phyloP scores from a whole-genome alignment of 2,888 invertebrate species.

The Watsonalla binaria region DNA sequence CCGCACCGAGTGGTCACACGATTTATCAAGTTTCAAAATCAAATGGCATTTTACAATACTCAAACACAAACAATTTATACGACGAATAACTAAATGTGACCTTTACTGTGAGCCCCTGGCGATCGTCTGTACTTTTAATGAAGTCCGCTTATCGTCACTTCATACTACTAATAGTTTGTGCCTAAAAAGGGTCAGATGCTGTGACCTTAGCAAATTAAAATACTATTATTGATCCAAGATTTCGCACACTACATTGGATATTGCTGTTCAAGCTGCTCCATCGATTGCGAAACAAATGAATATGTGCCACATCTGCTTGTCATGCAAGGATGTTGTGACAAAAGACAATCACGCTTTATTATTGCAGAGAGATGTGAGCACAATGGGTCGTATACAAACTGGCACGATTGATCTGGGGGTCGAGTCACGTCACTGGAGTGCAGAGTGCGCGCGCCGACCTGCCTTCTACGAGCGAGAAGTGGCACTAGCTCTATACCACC shows the following conservation, averaged over 20 bases:
- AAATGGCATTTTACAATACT: background rate
- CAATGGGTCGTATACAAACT: conserved; percentile 46
- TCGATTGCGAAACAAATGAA: conserved; percentile 1
- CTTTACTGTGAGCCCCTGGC: conserved; percentile 1
- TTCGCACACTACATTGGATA: conserved; percentile 9
- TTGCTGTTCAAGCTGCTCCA: conserved; percentile 4
- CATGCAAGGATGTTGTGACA: conserved; percentile 12
- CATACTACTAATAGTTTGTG: conserved; percentile 11
- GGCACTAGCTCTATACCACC: conserved; percentile 89
- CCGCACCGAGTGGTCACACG: background rate
- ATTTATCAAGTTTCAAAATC: background rate
- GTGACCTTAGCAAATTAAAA: conserved; percentile 34
- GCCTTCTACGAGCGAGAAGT: conserved; percentile 82
- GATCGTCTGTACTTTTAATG: background rate
- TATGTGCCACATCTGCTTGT: background rate
- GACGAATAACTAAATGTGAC: conserved; percentile 1
- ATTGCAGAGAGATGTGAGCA: background rate
- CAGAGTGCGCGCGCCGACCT: conserved; percentile 66
- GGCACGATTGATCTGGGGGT: conserved; percentile 60
- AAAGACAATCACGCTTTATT: conserved; percentile 19
- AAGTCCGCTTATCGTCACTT: conserved; percentile 8
- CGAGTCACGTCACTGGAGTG: conserved; percentile 71
- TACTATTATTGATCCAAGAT: conserved; percentile 31
- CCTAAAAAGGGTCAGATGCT: conserved; percentile 24
- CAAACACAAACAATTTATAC: background rate